Conservation (phyloP, 2,797 vertebrate species). For the Myiothlypis chrysogaster region DNA sequence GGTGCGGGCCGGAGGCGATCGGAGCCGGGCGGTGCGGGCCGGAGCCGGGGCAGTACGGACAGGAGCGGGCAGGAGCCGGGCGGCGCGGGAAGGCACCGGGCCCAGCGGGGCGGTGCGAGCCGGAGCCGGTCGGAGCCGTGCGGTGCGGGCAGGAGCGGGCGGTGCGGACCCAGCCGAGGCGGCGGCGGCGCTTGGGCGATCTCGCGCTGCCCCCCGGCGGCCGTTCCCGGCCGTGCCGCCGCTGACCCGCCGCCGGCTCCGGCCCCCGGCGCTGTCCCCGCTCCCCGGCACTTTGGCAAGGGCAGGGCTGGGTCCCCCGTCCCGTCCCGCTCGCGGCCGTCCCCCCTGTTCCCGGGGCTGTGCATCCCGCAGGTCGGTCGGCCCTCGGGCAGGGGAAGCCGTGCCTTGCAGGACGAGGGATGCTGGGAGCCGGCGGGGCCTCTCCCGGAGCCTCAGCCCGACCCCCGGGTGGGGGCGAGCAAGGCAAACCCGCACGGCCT, state of each 20-base stretch:
- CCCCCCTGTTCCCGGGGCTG: background rate
- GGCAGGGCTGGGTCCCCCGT: rapidly evolving
- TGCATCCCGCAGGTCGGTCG: too few relatives aligned
- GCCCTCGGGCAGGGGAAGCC: background rate
- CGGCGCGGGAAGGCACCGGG: background rate
- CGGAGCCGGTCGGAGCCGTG: rapidly evolving
- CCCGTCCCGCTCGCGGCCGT: background rate
- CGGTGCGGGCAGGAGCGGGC: too few relatives aligned
- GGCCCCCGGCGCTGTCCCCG: background rate
- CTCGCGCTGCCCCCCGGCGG: conserved; percentile 57
- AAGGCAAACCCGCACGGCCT: background rate
- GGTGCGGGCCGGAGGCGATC: too few relatives aligned
- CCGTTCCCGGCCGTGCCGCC: conserved; percentile 19
- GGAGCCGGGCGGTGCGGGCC: background rate
- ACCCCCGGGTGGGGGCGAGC: background rate
- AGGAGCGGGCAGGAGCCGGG: background rate
- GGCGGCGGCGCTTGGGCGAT: conserved; percentile 23
- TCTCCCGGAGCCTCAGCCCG: too few relatives aligned
- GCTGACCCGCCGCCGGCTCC: background rate
- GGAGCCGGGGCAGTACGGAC: too few relatives aligned
- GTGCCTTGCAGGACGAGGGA: background rate
- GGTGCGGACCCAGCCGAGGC: background rate
- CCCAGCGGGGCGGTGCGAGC: background rate
- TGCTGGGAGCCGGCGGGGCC: background rate
- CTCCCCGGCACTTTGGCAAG: background rate